Percentiles rank a stretch among this genome's conserved stretches.
Conservation (phyloP, 2,888 invertebrate genomes). For the Geophilus truncorum region DNA sequence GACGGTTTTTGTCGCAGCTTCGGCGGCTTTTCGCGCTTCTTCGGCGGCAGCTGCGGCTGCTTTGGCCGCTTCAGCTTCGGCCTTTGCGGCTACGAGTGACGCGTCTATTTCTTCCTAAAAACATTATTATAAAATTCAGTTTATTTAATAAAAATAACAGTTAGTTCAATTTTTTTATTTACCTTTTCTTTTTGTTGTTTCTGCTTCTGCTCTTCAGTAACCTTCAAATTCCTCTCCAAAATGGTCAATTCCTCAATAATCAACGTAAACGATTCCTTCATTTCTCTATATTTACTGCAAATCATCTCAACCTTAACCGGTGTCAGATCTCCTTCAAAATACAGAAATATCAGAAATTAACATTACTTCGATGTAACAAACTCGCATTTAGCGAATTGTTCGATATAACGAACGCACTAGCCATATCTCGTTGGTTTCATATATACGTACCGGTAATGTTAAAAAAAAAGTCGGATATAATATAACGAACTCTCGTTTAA, state of each 20-base stretch:
- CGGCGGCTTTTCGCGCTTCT: constrained; percentile 51
- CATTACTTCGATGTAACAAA: too few relatives aligned
- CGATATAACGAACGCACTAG: too few relatives aligned
- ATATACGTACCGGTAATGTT: too few relatives aligned
- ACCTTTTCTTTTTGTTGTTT: constrained; percentile 47
- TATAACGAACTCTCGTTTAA: too few relatives aligned
- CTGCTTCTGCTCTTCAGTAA: constrained; percentile 53
- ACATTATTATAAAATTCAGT: not conserved
- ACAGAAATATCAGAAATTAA: too few relatives aligned
- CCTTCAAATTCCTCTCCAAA: constrained; percentile 56
- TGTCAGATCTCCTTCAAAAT: constrained; percentile 45
- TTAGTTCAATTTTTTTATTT: constrained; percentile 29
- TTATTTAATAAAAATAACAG: not conserved
- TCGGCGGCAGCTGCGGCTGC: constrained; percentile 50
- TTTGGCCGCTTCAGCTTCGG: constrained; percentile 52
- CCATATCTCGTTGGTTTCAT: too few relatives aligned
- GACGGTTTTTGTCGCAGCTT: constrained; percentile 48
- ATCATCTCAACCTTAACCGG: constrained; percentile 54
- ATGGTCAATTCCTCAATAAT: constrained; percentile 59
- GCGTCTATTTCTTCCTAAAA: constrained; percentile 52
- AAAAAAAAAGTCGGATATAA: too few relatives aligned
- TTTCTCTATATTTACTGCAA: constrained; percentile 60
- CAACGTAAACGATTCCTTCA: constrained; percentile 61
- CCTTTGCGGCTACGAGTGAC: constrained; percentile 51
- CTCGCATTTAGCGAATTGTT: too few relatives aligned